Base-by-base conservation (phyloP, 2,113 vertebrate species). In the Atrichornis clamosus region DNA sequence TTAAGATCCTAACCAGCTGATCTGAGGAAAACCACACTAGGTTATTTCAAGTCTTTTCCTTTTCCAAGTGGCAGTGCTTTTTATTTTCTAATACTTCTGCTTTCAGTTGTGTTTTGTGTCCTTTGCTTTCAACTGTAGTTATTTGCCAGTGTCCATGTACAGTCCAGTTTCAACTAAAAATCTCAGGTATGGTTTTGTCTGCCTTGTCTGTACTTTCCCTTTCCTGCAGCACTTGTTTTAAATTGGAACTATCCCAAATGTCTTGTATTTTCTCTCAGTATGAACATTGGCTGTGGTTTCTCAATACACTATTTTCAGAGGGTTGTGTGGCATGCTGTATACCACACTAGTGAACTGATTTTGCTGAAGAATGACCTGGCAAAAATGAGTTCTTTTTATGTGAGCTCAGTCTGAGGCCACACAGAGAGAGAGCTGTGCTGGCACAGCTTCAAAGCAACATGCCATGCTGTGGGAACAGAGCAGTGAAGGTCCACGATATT, bases 351-450 rank as follows among this genome's bases (percentile, higher is more conserved):
- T 19, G 46, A 76, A 62, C 32, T 2, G 11, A 83, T 88, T 72
- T 55, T 72, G 62, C 81, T 89, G 87, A 96, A 95, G 87, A 96
- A 95, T 62, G 70, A 90, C 78, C 85, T 90, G 88, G 75, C 59
- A 96, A 85, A 94, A 97, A 56, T 1, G 35, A 69, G 26, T n/a
- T 69, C 35, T 89, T 90, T 95, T 84, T 5, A 75, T 49, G 84
- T 50, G 60, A 82, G 10, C 47, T 64, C 39, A 4, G 64, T 11
- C 59, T 65, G 55, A 70, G 81, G 78, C 77, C 85, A 85, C 94
- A 87, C 78, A 93, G 46, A 87, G 62, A 93, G 46, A 87, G 62
- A 72, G 56, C 1, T 87, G 30, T 27, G 59, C 46, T 95, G 92
- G 95, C 94, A 82, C 44, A 67, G 83, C 92, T 93, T 90, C 85